These are phyloP conservation scores for Blastomussa wellsi DNA, from an alignment of 92 coral and sea anemone species.

Conservation along the genomic window DNA sequence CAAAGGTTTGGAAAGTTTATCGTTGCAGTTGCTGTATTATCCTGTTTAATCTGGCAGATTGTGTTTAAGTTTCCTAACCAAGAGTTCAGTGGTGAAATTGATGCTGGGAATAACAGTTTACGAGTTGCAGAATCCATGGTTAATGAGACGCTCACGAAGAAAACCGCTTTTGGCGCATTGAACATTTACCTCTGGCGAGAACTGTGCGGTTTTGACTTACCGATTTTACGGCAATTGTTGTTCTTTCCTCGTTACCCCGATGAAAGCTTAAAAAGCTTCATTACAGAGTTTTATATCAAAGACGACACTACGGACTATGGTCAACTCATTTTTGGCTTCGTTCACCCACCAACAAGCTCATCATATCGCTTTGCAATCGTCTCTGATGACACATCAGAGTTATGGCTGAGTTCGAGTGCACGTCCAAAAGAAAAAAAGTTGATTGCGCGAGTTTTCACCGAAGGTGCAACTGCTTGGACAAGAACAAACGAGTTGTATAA, in stretches of 20 bases:
- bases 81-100: neutral
- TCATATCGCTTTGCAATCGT: slow-evolving; percentile 30
- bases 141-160: neutral
- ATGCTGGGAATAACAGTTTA: neutral
- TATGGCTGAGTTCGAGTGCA: slow-evolving; percentile 39
- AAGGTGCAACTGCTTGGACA: neutral
- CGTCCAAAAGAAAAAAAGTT: neutral
- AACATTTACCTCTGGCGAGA: slow-evolving; percentile 51
- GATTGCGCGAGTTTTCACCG: slow-evolving; percentile 4
- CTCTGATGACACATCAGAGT: slow-evolving; percentile 34
- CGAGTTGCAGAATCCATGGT: neutral
- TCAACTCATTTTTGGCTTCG: slow-evolving; percentile 37
- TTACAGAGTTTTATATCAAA: slow-evolving; percentile 13
- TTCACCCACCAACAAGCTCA: slow-evolving; percentile 28
- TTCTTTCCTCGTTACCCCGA: slow-evolving; percentile 50
- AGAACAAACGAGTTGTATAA: slow-evolving; percentile 14
- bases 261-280: neutral
- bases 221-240: slow-evolving; percentile 27
- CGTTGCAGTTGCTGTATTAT: neutral
- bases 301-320: slow-evolving; percentile 33
- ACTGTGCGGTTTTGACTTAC: slow-evolving; percentile 27
- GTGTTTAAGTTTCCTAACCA: neutral
- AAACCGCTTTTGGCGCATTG: neutral
- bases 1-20: neutral
- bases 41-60: neutral